phyloP scores from a whole-genome alignment of 1,140 invertebrate genomes.

The Drosophila bipectinata region DNA sequence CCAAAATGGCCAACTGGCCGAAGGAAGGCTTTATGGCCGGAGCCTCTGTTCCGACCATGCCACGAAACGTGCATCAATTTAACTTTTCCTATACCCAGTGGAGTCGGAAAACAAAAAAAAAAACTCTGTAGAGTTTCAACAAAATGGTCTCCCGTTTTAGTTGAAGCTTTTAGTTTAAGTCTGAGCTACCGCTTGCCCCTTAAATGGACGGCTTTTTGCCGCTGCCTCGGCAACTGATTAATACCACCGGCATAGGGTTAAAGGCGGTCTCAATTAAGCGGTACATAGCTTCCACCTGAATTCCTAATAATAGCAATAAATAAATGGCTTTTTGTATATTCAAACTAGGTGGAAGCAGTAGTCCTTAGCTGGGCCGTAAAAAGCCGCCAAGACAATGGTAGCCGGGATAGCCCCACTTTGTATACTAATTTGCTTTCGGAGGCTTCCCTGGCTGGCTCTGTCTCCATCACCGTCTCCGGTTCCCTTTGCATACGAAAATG shows the following conservation, averaged over 20 bases:
- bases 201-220: slow-evolving; percentile 27
- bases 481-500: slow-evolving; percentile 70
- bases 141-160: slow-evolving; percentile 14
- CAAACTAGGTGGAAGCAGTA: slow-evolving; percentile 13
- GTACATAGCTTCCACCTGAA: slow-evolving; percentile 37
- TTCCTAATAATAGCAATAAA: slow-evolving; percentile 75
- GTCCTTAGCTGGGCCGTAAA: slow-evolving; percentile 37
- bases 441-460: slow-evolving; percentile 10
- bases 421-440: slow-evolving; percentile 79
- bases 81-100: slow-evolving; percentile 49
- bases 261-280: slow-evolving; percentile 27
- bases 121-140: background rate
- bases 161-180: background rate
- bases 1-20: slow-evolving; percentile 17
- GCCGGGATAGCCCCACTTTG: slow-evolving; percentile 62
- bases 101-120: slow-evolving; percentile 22
- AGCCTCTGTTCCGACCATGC: slow-evolving; percentile 38
- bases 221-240: slow-evolving; percentile 19
- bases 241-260: slow-evolving; percentile 19
- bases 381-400: slow-evolving; percentile 60
- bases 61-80: slow-evolving; percentile 70
- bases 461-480: too few relatives aligned
- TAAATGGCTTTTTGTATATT: slow-evolving; percentile 62
- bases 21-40: slow-evolving; percentile 56
- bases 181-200: slow-evolving; percentile 29